Evolutionary conservation across 2,113 vertebrate species (phyloP).

Genomic region (Aldabrachelys gigantea): DNA sequence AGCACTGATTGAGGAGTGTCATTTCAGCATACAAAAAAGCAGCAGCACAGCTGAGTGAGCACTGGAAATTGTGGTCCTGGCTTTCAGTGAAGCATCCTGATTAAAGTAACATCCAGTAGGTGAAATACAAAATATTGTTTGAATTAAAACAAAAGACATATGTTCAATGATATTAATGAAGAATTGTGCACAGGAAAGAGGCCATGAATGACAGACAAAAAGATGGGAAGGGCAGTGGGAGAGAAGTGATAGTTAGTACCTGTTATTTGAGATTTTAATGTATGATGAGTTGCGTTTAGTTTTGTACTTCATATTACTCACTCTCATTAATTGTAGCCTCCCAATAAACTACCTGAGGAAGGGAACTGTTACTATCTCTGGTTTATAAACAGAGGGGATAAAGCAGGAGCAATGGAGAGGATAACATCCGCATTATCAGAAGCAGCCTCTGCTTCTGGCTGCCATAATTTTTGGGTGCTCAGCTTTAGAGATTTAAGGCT

Average conservation of each 20-base stretch:
- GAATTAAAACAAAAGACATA: not conserved
- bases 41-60: not conserved
- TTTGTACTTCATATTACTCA: not conserved
- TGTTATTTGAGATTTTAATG: not conserved
- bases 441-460: not conserved
- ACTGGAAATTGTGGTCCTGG: not conserved
- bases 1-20: not conserved
- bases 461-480: not conserved
- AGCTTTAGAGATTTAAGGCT: constrained; percentile 4
- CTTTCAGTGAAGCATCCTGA: not conserved
- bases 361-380: not conserved
- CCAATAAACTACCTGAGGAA: not conserved
- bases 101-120: not conserved
- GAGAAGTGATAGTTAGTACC: not conserved
- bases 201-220: not conserved
- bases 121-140: not conserved
- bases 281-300: not conserved
- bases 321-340: not conserved
- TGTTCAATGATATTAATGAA: not conserved
- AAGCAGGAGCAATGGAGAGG: not conserved
- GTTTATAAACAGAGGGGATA: not conserved
- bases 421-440: not conserved
- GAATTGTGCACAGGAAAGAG: not conserved
- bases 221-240: not conserved
- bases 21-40: not conserved